phyloP scores from a whole-genome alignment of 2,888 invertebrate species.

The Colostygia pectinataria region DNA sequence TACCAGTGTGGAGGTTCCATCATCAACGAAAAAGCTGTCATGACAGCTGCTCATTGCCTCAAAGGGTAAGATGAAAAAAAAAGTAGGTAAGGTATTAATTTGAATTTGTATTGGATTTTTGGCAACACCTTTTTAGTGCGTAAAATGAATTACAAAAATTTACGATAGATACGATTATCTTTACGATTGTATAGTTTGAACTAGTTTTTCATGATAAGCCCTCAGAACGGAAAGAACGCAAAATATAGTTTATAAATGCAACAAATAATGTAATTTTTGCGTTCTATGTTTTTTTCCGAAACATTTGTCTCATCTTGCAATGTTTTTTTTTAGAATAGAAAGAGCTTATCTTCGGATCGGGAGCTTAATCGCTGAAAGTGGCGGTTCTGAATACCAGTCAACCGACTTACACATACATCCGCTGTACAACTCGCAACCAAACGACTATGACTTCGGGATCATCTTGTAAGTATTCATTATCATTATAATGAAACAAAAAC shows the following conservation, averaged over 20 bases:
- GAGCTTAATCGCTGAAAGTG: constrained; percentile 55
- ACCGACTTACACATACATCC: constrained; percentile 55
- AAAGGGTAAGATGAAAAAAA: constrained; percentile 52
- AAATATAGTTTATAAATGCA: too few relatives aligned
- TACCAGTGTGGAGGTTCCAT: constrained; percentile 77
- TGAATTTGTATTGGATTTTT: too few relatives aligned
- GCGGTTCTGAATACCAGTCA: constrained; percentile 66
- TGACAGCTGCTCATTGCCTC: constrained; percentile 79
- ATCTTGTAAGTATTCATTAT: constrained; percentile 46
- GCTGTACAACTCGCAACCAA: constrained; percentile 54
- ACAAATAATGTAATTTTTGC: too few relatives aligned
- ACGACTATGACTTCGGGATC: constrained; percentile 74
- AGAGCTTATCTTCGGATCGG: constrained; percentile 61
- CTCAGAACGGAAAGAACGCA: too few relatives aligned
- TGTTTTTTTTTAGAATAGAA: constrained; percentile 44
- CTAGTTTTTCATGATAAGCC: too few relatives aligned
- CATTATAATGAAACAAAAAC: too few relatives aligned
- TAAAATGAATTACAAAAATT: too few relatives aligned
- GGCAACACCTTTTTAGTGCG: too few relatives aligned
- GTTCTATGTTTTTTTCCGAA: too few relatives aligned
- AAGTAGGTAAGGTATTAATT: too few relatives aligned
- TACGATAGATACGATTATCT: too few relatives aligned
- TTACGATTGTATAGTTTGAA: too few relatives aligned
- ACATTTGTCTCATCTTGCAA: background rate
- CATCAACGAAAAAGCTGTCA: constrained; percentile 52